Evolutionary conservation across 2,797 vertebrate species (phyloP).

Genomic region (Myiotriccus ornatus): DNA sequence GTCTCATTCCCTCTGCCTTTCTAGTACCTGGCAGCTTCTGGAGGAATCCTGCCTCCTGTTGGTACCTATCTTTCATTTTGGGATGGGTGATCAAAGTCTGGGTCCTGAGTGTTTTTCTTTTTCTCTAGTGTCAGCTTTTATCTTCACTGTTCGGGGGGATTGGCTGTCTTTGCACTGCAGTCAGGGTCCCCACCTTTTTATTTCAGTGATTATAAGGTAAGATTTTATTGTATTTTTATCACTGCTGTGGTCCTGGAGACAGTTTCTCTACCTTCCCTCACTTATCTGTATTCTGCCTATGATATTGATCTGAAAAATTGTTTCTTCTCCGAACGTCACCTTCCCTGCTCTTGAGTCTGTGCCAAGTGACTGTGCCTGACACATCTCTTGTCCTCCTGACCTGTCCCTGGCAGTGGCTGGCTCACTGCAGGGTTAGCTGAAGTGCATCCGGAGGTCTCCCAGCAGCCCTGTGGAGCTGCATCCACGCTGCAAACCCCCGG

Average conservation of each 20-base stretch:
- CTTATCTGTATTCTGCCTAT: background rate
- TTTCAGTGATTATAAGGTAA: background rate
- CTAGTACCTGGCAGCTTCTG: background rate
- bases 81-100: background rate
- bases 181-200: background rate
- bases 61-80: background rate
- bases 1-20: background rate
- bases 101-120: background rate
- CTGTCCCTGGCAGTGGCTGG: rapidly evolving
- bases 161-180: background rate
- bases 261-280: background rate
- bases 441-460: background rate
- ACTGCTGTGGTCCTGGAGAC: background rate
- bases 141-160: background rate
- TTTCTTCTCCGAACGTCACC: background rate
- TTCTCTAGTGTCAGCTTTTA: background rate
- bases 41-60: background rate
- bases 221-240: background rate
- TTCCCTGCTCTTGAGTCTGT: background rate
- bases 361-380: background rate
- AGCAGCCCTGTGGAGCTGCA: rapidly evolving
- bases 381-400: background rate
- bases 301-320: background rate
- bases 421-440: background rate
- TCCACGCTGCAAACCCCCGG: background rate